Percentiles rank a stretch among this genome's conserved stretches.
These are phyloP conservation scores for Erebia palarica DNA, from an alignment of 2,888 invertebrate species.

Conservation along the genomic window DNA sequence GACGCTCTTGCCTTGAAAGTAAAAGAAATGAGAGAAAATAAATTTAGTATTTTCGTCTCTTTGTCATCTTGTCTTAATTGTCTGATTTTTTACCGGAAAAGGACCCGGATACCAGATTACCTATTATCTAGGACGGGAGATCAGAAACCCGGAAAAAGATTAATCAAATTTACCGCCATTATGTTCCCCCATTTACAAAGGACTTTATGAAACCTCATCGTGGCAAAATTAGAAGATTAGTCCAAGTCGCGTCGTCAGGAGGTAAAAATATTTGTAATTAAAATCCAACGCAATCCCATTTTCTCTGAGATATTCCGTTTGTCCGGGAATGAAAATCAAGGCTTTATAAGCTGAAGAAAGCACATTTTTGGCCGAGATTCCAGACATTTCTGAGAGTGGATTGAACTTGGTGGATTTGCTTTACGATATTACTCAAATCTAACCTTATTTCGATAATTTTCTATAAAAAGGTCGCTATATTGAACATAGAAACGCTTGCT, in stretches of 20 bases:
- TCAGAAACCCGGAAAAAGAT: not conserved
- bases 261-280: conserved; percentile 3
- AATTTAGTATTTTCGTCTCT: not conserved
- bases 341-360: not conserved
- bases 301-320: not conserved
- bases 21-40: too few species aligned
- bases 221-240: not conserved
- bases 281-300: not conserved
- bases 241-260: not conserved
- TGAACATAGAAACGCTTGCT: too few species aligned
- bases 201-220: not conserved
- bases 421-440: too few species aligned
- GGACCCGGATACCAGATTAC: too few species aligned
- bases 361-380: not conserved
- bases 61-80: not conserved
- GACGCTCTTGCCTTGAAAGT: too few species aligned
- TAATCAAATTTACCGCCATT: not conserved
- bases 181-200: not conserved
- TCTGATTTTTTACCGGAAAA: not conserved
- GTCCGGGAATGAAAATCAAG: not conserved
- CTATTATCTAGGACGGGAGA: not conserved
- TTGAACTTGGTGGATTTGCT: not conserved
- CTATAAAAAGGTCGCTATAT: too few species aligned
- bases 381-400: not conserved
- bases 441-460: too few species aligned